Base-by-base conservation (phyloP, 2,797 vertebrate species). In the Chaetophractus vellerosus region DNA sequence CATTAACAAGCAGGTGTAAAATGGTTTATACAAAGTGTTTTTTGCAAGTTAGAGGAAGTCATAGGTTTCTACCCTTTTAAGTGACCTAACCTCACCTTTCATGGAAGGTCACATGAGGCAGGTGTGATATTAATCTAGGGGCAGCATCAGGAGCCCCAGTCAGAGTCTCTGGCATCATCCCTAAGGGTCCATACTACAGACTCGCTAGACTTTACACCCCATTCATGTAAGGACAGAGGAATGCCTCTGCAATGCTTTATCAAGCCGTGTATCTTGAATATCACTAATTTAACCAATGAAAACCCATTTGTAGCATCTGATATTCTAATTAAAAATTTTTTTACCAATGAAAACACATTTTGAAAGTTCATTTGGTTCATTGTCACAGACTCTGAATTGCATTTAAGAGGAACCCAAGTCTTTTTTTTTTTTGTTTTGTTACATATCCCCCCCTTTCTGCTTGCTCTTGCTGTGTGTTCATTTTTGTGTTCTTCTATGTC, bases 311-410 rank as follows among this genome's bases (percentile, higher is more conserved):
- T 10, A 33, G 11, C 9, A 83, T 48, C 92, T 50, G 52, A 79
- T 68, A 31, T 50, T 26, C 66, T 90, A 10, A 64, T 90, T 85
- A 52, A 72, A 89, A 86, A 69, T 79, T 64, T 92, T 68, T 38
- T 38, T 38, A 84, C 64, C 79, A 82, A 14, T 48, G 41, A 80
- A 88, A 95, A 89, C 18, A 85, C 12, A 75, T 80, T 75, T 91
- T 52, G 76, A n/a, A 31, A n/a, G 28, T 68, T 86, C 57, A 10
- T 38, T 95, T 66, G 81, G 76, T 55, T 91, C 81, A 80, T 86
- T 59, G 79, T 55, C 59, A 57, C 89, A 95, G 90, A 76, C 6
- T 85, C 45, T 45, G 50, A 59, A 74, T 61, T 72, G 80, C 24
- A 24, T 15, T 41, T 9, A 79, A 86, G 36, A 45, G 74, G 38